phyloP scores from a whole-genome alignment of 2,797 vertebrate genomes.

The Takifugu rubripes region DNA sequence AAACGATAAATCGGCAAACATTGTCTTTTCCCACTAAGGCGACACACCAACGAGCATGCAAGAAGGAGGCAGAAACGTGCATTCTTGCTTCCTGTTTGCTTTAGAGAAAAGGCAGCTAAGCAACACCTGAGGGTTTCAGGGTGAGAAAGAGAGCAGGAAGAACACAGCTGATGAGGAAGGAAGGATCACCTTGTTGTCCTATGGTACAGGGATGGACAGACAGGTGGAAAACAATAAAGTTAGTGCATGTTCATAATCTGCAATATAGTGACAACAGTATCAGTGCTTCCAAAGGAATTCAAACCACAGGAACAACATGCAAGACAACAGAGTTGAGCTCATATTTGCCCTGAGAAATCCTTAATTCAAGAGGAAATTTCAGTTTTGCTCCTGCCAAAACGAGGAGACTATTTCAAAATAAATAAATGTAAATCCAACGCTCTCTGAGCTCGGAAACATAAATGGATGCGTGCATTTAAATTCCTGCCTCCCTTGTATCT shows the following conservation, averaged over 20 bases:
- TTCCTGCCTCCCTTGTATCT: background rate
- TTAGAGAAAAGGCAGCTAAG: conserved; percentile 62
- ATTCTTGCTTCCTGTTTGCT: conserved; percentile 50
- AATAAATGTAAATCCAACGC: background rate
- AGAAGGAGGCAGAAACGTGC: conserved; percentile 42
- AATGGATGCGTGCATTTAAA: background rate
- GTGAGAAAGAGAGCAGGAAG: conserved; percentile 47
- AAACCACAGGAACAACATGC: background rate
- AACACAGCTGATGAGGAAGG: conserved; percentile 63
- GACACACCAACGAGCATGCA: conserved; percentile 23
- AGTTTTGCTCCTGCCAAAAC: background rate
- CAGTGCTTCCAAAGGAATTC: conserved; percentile 2
- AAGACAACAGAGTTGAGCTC: too few relatives aligned
- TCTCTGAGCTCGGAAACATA: too few relatives aligned
- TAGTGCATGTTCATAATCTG: conserved; percentile 33
- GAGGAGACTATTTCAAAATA: background rate
- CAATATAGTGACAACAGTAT: conserved; percentile 5
- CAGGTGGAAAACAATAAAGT: conserved; percentile 55
- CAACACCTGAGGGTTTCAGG: conserved; percentile 46
- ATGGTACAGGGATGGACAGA: conserved; percentile 73
- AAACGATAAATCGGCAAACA: conserved; percentile 18
- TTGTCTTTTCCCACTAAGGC: conserved; percentile 14
- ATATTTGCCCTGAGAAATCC: background rate
- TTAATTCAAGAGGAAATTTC: background rate
- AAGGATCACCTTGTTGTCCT: conserved; percentile 95